Base-by-base conservation (phyloP, 2,888 invertebrate species). In the Trichogramma evanescens region DNA sequence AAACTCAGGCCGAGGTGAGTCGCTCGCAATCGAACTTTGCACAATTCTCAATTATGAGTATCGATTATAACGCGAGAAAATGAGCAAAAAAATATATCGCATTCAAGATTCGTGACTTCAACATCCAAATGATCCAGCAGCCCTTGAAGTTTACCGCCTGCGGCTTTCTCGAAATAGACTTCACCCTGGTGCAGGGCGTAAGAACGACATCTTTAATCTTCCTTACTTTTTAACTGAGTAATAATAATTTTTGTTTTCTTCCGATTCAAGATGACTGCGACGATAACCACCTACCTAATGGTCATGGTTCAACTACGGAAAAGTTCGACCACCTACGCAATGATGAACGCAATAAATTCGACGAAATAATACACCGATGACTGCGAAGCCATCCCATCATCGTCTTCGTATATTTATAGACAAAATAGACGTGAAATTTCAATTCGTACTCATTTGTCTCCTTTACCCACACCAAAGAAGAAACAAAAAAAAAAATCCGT, bases 241-340 rank as follows among this genome's bases (percentile, higher is more conserved):
- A 13, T n/a, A 43, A 38, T 49, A 39, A 50, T 43, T 38, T 39
- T 13, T 8, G 44, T 9, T 45, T 8, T 10, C 41, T 44, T 4
- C 8, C 5, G 6, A 9, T 58, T 62, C 39, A 50, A 73, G 74
- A 66, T 70, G 13, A 64, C 70, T 13, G 67, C 67, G 26, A 67
- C 71, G 4, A 67, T 74, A 58, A 68, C 69, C 38, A 74, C 73
- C 1, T 73, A 73, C 50, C 67, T 74, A 40, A 68, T 74, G 9
- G 72, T 74, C 57, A 62, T 74, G 26, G 71, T 74, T 13, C 73
- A 74, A 66, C 64, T 69, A 26, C 9, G 49, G 48, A 40, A 48
- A 48, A 42, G 46, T 5, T 9, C 46, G 6, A 9, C 5, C 6
- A 6, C 2, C 10, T 46, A n/a, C 5, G 10, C 10, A 46, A 9